Conservation (phyloP, 2,797 vertebrate genomes). For the Harpagifer antarcticus region DNA sequence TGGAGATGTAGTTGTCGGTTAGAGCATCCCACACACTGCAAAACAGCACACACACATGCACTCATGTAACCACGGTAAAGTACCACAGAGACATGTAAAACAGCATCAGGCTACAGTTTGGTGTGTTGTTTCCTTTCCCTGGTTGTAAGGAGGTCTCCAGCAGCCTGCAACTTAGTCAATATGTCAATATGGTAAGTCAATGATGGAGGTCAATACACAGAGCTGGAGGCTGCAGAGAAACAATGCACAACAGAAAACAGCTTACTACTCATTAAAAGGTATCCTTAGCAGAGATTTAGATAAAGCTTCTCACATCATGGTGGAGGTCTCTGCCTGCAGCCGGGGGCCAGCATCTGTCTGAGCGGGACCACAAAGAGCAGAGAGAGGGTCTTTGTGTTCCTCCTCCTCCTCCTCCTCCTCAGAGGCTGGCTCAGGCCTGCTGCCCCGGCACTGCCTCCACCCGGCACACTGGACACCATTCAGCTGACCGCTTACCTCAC, state of each 20-base stretch:
- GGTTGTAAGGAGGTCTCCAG: constrained; percentile 26
- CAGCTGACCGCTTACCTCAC: constrained; percentile 72
- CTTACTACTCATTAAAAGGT: constrained; percentile 50
- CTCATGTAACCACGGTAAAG: constrained; percentile 15
- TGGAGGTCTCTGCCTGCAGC: constrained; percentile 31
- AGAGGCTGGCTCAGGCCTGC: constrained; percentile 52
- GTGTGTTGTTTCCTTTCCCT: constrained; percentile 35
- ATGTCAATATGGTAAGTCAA: constrained; percentile 38
- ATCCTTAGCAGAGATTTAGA: constrained; percentile 58
- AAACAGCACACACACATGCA: constrained; percentile 38
- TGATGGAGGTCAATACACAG: constrained; percentile 27
- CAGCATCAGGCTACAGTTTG: constrained; percentile 28
- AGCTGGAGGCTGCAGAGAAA: constrained; percentile 46
- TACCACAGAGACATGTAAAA: neutral
- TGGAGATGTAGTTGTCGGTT: constrained; percentile 94
- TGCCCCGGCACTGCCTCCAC: constrained; percentile 71
- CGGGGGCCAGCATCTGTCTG: constrained; percentile 39
- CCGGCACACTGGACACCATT: constrained; percentile 77
- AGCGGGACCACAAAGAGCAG: constrained; percentile 42
- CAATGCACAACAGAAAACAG: constrained; percentile 43
- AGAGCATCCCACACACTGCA: constrained; percentile 95
- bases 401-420: constrained; percentile 16
- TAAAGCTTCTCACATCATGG: constrained; percentile 75
- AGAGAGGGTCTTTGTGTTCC: constrained; percentile 66
- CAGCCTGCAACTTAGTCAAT: constrained; percentile 53